Base-by-base conservation (phyloP, 1,140 invertebrate species). In the Drosophila willistoni region DNA sequence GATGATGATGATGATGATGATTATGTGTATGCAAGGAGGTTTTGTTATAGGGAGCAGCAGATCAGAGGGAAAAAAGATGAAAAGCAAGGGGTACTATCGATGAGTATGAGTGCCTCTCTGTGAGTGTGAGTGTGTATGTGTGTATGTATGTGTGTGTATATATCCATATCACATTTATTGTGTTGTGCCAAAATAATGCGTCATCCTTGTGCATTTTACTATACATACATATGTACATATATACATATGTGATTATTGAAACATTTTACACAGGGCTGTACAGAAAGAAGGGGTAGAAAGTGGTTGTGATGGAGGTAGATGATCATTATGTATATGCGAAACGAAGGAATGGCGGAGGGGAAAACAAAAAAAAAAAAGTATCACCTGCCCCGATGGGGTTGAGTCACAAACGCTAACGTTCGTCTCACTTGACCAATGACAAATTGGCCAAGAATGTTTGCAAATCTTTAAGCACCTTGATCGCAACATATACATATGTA, bases 101-200 rank as follows among this genome's bases (percentile, higher is more conserved):
- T 42, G 1, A 67, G 22, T 39, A 59, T 22, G 42, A 19, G 47
- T 22, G 3, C n/a, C n/a, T n/a, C n/a, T n/a, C n/a, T n/a, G n/a
- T n/a, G n/a, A n/a, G n/a, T n/a, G n/a, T n/a, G n/a, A n/a, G n/a
- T n/a, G 1, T 67, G 22, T 39, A 59, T 22, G 42, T 33, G 47
- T 22, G 3, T 22, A 12, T 4, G 29, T 42, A 6, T 22, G 3
- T 22, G 22, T 5, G 29, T 42, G 19, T 47, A 25, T 47, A 42
- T 44, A 76, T 64, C 41, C 66, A 65, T 70, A 77, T 64, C 66
- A 25, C 61, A 51, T 71, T 70, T 47, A 65, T 71, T 77, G 54
- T 60, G 60, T 51, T 66, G 36, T 29, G 29, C 29, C 73, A 69
- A 56, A 57, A 57, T 64, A 60, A 69, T 75, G 74, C 74, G 65